Conservation (phyloP, 1,140 invertebrate species). For the Drosophila nikananu region DNA sequence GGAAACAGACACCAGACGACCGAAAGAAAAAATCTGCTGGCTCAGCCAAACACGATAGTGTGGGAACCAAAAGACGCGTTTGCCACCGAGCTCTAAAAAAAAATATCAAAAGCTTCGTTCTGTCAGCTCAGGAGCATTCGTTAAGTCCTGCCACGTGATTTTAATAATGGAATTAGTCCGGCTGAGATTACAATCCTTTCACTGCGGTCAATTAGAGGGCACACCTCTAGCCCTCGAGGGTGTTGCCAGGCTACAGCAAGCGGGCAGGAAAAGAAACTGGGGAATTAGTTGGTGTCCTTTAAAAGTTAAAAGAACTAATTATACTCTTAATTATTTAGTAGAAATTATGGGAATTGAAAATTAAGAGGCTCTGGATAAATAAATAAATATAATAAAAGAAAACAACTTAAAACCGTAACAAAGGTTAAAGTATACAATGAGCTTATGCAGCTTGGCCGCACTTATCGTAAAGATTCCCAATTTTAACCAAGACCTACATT, state of each 20-base stretch:
- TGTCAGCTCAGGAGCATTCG: constrained; percentile 9
- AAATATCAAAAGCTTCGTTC: constrained; percentile 24
- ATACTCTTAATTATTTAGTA: neutral
- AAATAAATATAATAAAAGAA: neutral
- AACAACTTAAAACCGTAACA: neutral
- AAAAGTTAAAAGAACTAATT: neutral
- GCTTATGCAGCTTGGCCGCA: neutral
- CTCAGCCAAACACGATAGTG: constrained; percentile 73
- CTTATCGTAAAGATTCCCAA: too few relatives aligned
- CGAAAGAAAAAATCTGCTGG: constrained; percentile 61
- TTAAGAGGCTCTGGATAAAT: neutral
- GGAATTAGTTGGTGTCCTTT: neutral
- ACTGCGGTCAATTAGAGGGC: constrained; percentile 73
- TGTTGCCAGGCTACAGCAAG: constrained; percentile 14
- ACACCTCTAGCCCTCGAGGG: constrained; percentile 36
- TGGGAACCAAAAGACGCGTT: constrained; percentile 71
- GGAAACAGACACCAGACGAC: constrained; percentile 65
- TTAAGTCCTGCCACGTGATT: constrained; percentile 80
- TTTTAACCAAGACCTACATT: neutral
- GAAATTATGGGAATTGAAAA: too few relatives aligned
- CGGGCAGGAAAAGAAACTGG: neutral
- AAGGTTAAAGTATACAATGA: neutral
- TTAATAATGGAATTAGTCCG: constrained; percentile 68
- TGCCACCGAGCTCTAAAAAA: constrained; percentile 10
- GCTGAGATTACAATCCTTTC: constrained; percentile 59